phyloP scores from a whole-genome alignment of 2,888 invertebrate species.

The Agrotis ipsilon region DNA sequence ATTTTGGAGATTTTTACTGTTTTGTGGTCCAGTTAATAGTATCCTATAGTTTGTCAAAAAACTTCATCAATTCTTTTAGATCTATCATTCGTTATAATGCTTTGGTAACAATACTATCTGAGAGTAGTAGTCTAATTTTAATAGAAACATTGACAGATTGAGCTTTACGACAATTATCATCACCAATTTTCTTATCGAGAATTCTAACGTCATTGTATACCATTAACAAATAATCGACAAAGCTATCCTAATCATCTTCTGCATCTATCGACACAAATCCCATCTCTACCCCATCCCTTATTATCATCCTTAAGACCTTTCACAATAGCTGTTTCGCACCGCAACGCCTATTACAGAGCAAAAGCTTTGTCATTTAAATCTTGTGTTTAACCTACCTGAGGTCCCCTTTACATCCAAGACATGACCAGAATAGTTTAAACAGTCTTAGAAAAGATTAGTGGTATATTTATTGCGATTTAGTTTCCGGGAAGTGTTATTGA shows the following conservation, averaged over 20 bases:
- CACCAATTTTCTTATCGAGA: neutral
- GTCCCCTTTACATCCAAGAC: conserved; percentile 67
- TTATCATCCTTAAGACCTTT: conserved; percentile 78
- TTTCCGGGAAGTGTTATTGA: conserved; percentile 65
- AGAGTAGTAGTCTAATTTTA: neutral
- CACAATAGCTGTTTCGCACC: conserved; percentile 85
- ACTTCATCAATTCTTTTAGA: neutral
- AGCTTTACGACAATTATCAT: neutral
- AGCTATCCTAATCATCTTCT: neutral
- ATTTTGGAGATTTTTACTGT: too few species aligned
- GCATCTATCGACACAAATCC: conserved; percentile 56
- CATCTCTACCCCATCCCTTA: conserved; percentile 71
- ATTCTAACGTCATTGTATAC: too few species aligned
- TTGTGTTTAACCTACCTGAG: conserved; percentile 88
- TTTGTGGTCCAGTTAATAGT: too few species aligned
- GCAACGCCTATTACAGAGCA: conserved; percentile 87
- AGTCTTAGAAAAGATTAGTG: conserved; percentile 69
- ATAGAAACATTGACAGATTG: too few species aligned
- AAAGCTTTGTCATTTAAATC: conserved; percentile 86
- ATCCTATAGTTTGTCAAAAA: too few species aligned
- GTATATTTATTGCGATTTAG: conserved; percentile 59
- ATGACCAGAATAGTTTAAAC: conserved; percentile 72
- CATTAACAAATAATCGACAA: conserved; percentile 2
- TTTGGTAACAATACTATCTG: too few species aligned
- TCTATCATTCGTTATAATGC: neutral